These are phyloP conservation scores for Drosophila orosa DNA, from an alignment of 1,140 invertebrate genomes.

Conservation along the genomic window DNA sequence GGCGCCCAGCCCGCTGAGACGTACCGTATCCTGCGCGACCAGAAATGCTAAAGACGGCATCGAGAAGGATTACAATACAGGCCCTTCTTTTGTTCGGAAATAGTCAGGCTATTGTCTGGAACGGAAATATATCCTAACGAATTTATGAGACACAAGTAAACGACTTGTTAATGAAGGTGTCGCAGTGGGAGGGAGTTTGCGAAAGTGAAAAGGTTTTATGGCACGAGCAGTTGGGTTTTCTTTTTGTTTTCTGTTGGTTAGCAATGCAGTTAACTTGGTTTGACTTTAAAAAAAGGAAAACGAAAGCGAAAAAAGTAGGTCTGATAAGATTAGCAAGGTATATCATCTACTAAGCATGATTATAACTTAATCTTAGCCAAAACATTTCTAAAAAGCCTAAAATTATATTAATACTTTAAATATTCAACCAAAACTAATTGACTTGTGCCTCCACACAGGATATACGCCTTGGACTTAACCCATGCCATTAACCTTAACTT, in stretches of 20 bases:
- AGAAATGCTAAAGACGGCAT: conserved; percentile 43
- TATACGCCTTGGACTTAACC: conserved; percentile 7
- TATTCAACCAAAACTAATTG: background rate
- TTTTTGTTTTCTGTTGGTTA: background rate
- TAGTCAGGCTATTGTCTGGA: conserved; percentile 24
- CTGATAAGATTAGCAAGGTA: conserved; percentile 2
- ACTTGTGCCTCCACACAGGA: conserved; percentile 17
- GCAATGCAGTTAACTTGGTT: background rate
- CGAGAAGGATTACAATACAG: conserved; percentile 38
- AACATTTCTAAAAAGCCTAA: background rate
- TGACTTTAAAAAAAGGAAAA: background rate
- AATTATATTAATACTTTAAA: background rate
- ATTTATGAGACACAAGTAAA: conserved; percentile 28
- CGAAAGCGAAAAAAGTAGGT: background rate
- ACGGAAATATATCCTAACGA: conserved; percentile 22
- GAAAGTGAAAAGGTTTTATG: conserved; percentile 32
- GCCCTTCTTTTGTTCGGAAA: conserved; percentile 4
- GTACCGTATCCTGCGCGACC: conserved; percentile 47
- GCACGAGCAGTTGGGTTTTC: background rate
- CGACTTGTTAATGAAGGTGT: conserved; percentile 40
- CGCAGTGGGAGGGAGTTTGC: conserved; percentile 25
- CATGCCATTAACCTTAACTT: conserved; percentile 5
- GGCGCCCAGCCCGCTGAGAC: conserved; percentile 34
- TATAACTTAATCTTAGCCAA: background rate
- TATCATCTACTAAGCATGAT: background rate